Percentiles rank a stretch among this genome's conserved stretches.
Conservation (phyloP, 2,797 vertebrate genomes). For the Scyliorhinus canicula region DNA sequence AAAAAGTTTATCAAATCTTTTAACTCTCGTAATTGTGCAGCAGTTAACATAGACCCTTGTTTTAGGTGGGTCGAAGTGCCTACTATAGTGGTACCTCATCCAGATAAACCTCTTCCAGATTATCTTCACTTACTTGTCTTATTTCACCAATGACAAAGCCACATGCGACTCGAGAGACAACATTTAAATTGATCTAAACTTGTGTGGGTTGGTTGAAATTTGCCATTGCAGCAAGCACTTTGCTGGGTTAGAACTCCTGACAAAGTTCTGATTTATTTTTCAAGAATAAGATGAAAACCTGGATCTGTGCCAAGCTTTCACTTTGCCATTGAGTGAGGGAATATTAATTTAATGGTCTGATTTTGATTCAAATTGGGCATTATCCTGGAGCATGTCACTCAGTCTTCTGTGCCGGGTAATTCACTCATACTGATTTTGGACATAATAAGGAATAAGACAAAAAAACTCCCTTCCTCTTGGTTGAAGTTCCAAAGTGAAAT, state of each 20-base stretch:
- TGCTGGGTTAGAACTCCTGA: background rate
- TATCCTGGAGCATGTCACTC: too few species aligned
- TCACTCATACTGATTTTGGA: background rate
- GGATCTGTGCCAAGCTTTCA: background rate
- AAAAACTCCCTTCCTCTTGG: background rate
- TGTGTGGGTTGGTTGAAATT: too few species aligned
- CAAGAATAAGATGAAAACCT: background rate
- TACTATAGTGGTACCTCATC: background rate
- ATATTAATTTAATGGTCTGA: background rate
- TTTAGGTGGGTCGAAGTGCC: background rate
- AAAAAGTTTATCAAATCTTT: background rate
- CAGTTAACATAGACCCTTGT: background rate
- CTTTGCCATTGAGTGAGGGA: background rate
- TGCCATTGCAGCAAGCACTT: background rate
- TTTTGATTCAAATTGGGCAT: background rate
- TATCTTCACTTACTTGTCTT: background rate
- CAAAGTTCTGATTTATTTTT: background rate
- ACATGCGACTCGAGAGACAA: background rate
- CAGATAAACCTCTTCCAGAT: too few species aligned
- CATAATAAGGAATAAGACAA: background rate
- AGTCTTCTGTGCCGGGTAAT: background rate
- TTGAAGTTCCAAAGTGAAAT: background rate
- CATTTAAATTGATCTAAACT: background rate
- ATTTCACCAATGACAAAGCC: background rate
- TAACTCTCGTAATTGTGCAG: background rate